These are phyloP conservation scores for Cyanoramphus novaezelandiae DNA, from an alignment of 2,113 vertebrate species.

Conservation along the genomic window DNA sequence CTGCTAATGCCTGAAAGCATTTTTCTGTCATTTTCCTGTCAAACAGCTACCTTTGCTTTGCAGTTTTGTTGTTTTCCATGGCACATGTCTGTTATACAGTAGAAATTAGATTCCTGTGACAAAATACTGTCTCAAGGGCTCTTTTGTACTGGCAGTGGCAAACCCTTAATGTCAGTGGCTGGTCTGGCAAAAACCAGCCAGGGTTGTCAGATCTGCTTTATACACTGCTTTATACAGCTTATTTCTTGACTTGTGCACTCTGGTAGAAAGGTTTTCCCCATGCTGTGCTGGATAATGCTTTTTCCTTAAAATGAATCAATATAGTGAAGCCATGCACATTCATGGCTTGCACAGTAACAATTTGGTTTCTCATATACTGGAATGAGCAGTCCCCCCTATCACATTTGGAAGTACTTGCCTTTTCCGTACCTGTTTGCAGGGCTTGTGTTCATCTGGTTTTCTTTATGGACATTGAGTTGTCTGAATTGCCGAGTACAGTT, in stretches of 20 bases:
- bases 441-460: background rate
- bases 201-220: background rate
- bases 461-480: background rate
- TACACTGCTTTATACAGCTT: background rate
- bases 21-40: background rate
- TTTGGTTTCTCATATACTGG: conserved; percentile 27
- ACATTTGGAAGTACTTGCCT: background rate
- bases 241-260: background rate
- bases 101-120: background rate
- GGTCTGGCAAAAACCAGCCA: background rate
- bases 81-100: background rate
- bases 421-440: background rate
- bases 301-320: conserved; percentile 30
- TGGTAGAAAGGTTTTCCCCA: conserved; percentile 49
- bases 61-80: background rate
- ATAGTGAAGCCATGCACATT: background rate
- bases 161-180: background rate
- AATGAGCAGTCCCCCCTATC: background rate
- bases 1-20: background rate
- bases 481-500: background rate
- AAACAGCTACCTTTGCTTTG: background rate
- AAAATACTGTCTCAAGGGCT: background rate
- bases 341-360: conserved; percentile 22
- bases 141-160: background rate
- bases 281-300: conserved; percentile 6